A percentile compares a stretch with the other conserved stretches of the same genome.
Conservation (phyloP, 2,797 vertebrate species). For the Gorsachius magnificus region DNA sequence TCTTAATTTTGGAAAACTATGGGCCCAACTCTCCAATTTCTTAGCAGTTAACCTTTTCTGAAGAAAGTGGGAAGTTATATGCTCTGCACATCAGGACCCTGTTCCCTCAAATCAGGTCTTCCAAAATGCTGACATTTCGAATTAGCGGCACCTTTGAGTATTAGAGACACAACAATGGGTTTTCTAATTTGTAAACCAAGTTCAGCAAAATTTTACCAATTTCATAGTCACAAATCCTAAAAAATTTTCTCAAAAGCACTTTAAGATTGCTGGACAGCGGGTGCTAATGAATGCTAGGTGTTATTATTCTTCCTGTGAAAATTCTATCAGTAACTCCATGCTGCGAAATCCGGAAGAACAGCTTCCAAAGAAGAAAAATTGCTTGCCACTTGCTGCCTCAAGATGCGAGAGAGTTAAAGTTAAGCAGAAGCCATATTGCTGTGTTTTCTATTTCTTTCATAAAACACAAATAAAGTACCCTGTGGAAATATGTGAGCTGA, state of each 20-base stretch:
- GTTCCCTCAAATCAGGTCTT: background rate
- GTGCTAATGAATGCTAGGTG: background rate
- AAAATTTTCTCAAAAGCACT: background rate
- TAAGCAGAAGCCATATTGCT: slow-evolving; percentile 55
- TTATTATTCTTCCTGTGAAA: slow-evolving; percentile 9
- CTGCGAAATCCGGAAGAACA: background rate
- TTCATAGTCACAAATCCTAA: background rate
- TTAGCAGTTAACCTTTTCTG: background rate
- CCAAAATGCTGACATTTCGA: background rate
- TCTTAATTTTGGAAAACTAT: background rate
- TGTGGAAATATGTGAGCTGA: slow-evolving; percentile 33
- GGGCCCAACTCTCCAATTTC: background rate
- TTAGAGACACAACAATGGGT: background rate
- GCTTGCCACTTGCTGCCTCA: slow-evolving; percentile 49
- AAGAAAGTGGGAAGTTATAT: background rate
- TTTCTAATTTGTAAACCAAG: background rate
- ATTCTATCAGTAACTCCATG: background rate
- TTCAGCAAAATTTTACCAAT: background rate
- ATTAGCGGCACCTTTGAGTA: background rate
- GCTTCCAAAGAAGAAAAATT: slow-evolving; percentile 60
- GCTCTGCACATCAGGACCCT: background rate
- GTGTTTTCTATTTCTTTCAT: slow-evolving; percentile 37
- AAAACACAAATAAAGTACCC: slow-evolving; percentile 55
- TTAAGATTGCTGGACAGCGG: background rate
- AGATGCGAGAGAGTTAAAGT: slow-evolving; percentile 12